Evolutionary conservation across 2,888 invertebrate genomes (phyloP).

Genomic region (Diarsia rubi): DNA sequence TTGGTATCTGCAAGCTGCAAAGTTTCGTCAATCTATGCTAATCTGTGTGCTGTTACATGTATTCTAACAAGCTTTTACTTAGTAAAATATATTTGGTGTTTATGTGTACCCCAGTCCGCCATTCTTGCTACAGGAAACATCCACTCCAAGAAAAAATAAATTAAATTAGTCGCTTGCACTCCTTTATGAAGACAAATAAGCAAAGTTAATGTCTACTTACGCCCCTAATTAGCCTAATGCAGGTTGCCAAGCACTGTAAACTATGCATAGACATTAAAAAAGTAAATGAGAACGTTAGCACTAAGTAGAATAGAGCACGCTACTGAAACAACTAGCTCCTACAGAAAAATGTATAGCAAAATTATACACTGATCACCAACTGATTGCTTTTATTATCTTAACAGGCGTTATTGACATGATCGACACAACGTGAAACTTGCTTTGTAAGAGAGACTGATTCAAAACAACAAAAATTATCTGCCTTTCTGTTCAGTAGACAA

Average conservation of each 20-base stretch:
- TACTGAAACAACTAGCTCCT: constrained; percentile 3
- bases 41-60: not conserved
- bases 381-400: constrained; percentile 1
- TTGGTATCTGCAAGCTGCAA: not conserved
- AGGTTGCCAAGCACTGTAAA: constrained; percentile 29
- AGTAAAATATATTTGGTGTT: constrained; percentile 10
- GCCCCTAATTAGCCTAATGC: constrained; percentile 48
- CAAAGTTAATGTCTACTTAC: constrained; percentile 2
- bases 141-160: not conserved
- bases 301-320: constrained; percentile 5
- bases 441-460: not conserved
- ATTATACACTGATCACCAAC: not conserved
- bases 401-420: not conserved
- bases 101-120: not conserved
- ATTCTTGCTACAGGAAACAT: not conserved
- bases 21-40: not conserved
- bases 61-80: constrained; percentile 19
- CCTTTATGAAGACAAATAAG: constrained; percentile 13
- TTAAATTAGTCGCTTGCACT: not conserved
- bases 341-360: constrained; percentile 26
- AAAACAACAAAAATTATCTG: not conserved
- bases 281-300: not conserved
- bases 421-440: not conserved
- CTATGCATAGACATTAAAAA: constrained; percentile 21
- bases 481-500: not conserved